These are phyloP conservation scores for Drosophila albomicans DNA, from an alignment of 1,140 invertebrate genomes.

Conservation along the genomic window DNA sequence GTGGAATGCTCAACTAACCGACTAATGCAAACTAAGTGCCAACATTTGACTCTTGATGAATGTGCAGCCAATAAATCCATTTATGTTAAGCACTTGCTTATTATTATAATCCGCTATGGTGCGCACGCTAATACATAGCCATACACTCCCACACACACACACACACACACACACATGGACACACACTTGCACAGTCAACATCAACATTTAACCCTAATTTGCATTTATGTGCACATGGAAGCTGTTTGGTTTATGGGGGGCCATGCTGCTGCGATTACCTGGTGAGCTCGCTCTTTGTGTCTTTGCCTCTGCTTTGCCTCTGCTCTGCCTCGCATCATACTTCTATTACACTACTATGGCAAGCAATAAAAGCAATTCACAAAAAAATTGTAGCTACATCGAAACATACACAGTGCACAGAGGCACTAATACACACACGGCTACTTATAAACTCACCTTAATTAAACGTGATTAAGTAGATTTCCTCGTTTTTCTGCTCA, in stretches of 20 bases:
- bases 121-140: conserved; percentile 31
- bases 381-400: conserved; percentile 54
- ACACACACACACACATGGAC: conserved; percentile 43
- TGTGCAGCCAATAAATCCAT: conserved; percentile 79
- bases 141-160: conserved; percentile 18
- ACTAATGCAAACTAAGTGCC: conserved; percentile 57
- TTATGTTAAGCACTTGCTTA: conserved; percentile 78
- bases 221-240: conserved; percentile 72
- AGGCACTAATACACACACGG: conserved; percentile 40
- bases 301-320: conserved; percentile 53
- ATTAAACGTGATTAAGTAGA: conserved; percentile 84
- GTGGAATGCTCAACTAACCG: conserved; percentile 29
- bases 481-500: conserved; percentile 81
- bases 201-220: conserved; percentile 80
- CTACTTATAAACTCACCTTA: conserved; percentile 82
- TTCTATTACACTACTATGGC: not conserved
- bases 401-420: conserved; percentile 20
- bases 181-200: conserved; percentile 30
- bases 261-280: conserved; percentile 44
- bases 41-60: conserved; percentile 70
- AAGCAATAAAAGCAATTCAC: conserved; percentile 78
- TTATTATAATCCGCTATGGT: conserved; percentile 73
- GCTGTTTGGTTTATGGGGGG: conserved; percentile 50
- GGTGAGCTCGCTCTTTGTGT: conserved; percentile 60
- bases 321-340: conserved; percentile 38